Base-by-base conservation (phyloP, 2,113 vertebrate species). In the Osmerus mordax region DNA sequence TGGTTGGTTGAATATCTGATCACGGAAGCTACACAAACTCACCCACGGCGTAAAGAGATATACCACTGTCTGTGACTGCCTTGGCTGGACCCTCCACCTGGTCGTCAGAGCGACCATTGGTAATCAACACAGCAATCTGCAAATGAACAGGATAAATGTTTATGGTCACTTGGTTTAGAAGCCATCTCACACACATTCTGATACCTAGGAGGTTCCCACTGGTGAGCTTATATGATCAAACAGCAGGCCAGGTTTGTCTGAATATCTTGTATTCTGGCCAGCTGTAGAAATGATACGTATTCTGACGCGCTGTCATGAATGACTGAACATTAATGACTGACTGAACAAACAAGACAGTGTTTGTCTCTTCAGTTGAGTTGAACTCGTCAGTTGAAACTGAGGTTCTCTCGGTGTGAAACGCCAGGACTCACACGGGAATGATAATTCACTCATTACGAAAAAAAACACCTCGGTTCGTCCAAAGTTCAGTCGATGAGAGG, bases 31-130 rank as follows among this genome's bases (percentile, higher is more conserved):
- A 9, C 41, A 1, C 9, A 51, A 51, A 89, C 92, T 2, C 91
- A 97, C 95, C 95, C 52, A 97, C 89, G 76, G 94, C 92, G 84
- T 91, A 96, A 29, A 95, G 85, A 0, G 94, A 93, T 68, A 96
- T 93, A 0, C 95, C 95, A 1, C 13, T 64, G 70, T 96, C 91
- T 41, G 85, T 84, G 13, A 95, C 88, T 6, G 71, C 63, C 21
- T 0, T 83, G 25, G 91, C 94, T 55, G 90, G 87, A 0, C 83
- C 86, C 3, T 91, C 92, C 0, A 94, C 81, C 0, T 78, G 76
- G 75, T 96, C 94, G 0, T 89, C 62, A 0, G 94, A 96, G 71
- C 84, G 93, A 18, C 92, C 94, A 3, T 93, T 92, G 0, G 92
- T 94, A 80, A 97, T 87, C 83, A 96, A 76, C 72, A 96, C 75